Base-by-base conservation (phyloP, 2,113 vertebrate species). In the Quiscalus mexicanus region DNA sequence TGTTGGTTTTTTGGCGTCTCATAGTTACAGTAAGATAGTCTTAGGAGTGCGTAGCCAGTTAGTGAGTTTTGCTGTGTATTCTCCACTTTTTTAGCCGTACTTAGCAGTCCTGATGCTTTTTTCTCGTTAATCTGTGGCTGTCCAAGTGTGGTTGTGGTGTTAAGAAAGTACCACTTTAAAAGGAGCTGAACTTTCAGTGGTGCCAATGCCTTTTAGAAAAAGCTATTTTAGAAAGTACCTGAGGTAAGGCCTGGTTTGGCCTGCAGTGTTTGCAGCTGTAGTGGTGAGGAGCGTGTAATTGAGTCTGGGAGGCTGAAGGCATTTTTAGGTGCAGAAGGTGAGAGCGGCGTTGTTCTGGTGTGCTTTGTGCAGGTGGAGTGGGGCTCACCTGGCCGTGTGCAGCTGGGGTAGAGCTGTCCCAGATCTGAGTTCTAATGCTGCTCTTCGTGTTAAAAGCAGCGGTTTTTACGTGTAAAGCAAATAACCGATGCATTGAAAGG, bases 81-180 rank as follows among this genome's bases (percentile, higher is more conserved):
- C 0, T 64, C 3, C 14, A 33, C 15, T 0, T 9, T 39, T 65
- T 5, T 20, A 30, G 13, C 9, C 1, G 0, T 1, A 3, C 33
- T 39, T 5, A 15, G n/a, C 23, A 45, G 58, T 19, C 10, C 2
- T 44, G 6, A 9, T 53, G 42, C 3, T 42, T 44, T 31, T 31
- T 1, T 63, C 5, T 76, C 5, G 4, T 45, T 67, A 22, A 19
- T 22, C 1, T 31, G 10, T 80, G 35, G n/a, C 20, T 0, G 1
- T 27, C 20, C 12, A 6, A 0, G 3, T 10, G 45, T 31, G 8
- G 47, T 12, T 59, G 4, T 21, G 14, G 13, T 22, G 69, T 17
- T 22, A 3, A 23, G 84, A 28, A 71, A 49, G 28, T 2, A 3
- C 28, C 20, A 39, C 63, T 58, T 93, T 31, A 92, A 69, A 89